Base-by-base conservation (phyloP, 1,140 invertebrate species). In the Andricus grossulariae region DNA sequence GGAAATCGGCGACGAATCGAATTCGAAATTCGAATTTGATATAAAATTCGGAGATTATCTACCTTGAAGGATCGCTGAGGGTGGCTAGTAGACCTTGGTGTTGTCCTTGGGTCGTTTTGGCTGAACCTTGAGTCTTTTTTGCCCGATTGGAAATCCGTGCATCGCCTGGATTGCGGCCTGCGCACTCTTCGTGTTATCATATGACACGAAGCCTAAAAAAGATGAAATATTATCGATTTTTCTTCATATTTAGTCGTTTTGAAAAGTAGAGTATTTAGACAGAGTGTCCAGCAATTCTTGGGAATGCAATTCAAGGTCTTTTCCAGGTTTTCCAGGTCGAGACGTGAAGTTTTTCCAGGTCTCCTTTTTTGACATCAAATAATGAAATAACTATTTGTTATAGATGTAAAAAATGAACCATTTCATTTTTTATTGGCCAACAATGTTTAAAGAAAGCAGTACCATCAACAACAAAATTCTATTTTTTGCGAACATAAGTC, bases 121-220 rank as follows among this genome's bases (percentile, higher is more conserved):
- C 93, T 99, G 98, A 90, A 99, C 98, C 94, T 99, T 99, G 82
- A 99, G 94, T 89, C 98, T 94, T 92, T 99, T 99, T 90, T 97
- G 98, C 88, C 98, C 98, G 91, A 99, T 97, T 93, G 98, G 98
- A 90, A 98, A 99, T 83, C 98, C 97, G 92, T 99, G 98, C 98
- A 99, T 99, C 84, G 97, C 96, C 89, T 97, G 96, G 86, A 99
- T 99, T 80, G 98, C 98, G 86, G 96, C 95, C 90, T 98, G 97
- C 78, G 98, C 98, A 88, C 97, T 98, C 81, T 95, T 92, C 72
- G 96, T 94, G 92, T 98, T 99, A 91, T 99, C 98, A 90, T 98
- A 99, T 76, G 98, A 99, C 71, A 99, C 98, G 93, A 99, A 99
- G 86, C 95, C 95, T 96, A 86, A 11, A 92, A 85, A 74, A 74